Conservation (phyloP, 2,888 invertebrate genomes). For the Trichogramma evanescens region DNA sequence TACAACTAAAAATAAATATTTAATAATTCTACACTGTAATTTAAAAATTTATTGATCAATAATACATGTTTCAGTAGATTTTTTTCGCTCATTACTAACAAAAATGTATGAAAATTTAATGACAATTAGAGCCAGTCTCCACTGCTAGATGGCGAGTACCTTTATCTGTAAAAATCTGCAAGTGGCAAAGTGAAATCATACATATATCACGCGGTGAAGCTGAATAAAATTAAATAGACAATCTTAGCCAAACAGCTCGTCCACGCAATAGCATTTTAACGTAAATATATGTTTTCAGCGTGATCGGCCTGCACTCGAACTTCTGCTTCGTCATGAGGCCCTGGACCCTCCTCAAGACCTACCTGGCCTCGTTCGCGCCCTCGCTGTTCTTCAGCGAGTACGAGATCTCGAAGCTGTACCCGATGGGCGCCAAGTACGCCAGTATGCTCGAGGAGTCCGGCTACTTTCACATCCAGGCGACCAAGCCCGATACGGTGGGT, state of each 20-base stretch:
- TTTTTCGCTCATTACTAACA: too few relatives aligned
- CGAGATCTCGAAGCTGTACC: conserved; percentile 31
- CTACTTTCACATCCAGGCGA: conserved; percentile 56
- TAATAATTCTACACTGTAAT: too few relatives aligned
- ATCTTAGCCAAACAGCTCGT: neutral
- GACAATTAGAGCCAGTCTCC: too few relatives aligned
- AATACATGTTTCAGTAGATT: too few relatives aligned
- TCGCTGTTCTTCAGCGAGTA: conserved; percentile 32
- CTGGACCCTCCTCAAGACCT: conserved; percentile 22
- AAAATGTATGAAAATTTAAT: too few relatives aligned
- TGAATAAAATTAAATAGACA: neutral
- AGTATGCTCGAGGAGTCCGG: conserved; percentile 34
- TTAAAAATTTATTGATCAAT: too few relatives aligned
- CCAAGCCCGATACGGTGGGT: conserved; percentile 69
- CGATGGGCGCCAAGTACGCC: conserved; percentile 27
- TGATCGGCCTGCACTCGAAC: conserved; percentile 51
- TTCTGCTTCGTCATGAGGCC: conserved; percentile 39
- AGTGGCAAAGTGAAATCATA: too few relatives aligned
- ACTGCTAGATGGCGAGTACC: too few relatives aligned
- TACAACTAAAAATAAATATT: too few relatives aligned
- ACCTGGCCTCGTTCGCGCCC: conserved; percentile 34
- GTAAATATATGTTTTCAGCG: conserved; percentile 35
- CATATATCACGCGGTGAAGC: too few relatives aligned
- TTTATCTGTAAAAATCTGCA: too few relatives aligned
- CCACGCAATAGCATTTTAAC: neutral